Percentiles rank a stretch among this genome's conserved stretches.
These are phyloP conservation scores for Pygoscelis antarcticus DNA, from an alignment of 2,113 vertebrate genomes.

Conservation along the genomic window DNA sequence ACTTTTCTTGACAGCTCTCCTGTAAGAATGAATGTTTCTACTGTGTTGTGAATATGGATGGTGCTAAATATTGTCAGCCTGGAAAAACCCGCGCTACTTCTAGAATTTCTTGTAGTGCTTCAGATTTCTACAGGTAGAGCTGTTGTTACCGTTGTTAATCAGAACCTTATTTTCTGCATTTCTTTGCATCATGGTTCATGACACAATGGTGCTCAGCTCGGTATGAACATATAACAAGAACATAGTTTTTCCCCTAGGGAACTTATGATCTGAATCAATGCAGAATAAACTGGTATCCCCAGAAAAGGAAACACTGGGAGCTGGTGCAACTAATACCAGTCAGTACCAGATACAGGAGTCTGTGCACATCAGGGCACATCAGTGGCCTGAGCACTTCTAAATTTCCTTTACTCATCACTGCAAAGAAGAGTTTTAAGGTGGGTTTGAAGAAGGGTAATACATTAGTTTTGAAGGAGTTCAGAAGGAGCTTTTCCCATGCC, in stretches of 20 bases:
- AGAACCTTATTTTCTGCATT: neutral
- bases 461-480: neutral
- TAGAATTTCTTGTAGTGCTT: neutral
- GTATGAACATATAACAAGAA: neutral
- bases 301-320: neutral
- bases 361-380: neutral
- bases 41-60: neutral
- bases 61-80: neutral
- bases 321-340: neutral
- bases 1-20: neutral
- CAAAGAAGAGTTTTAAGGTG: neutral
- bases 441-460: neutral
- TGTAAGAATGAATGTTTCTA: neutral
- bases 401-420: neutral
- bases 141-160: neutral
- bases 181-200: fast-evolving
- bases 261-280: fast-evolving
- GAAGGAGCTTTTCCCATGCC: neutral
- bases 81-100: neutral
- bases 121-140: neutral
- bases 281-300: neutral
- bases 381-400: neutral
- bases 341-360: neutral
- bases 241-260: neutral
- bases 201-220: neutral